phyloP scores from a whole-genome alignment of 2,797 vertebrate species.

The Halcyon badia region DNA sequence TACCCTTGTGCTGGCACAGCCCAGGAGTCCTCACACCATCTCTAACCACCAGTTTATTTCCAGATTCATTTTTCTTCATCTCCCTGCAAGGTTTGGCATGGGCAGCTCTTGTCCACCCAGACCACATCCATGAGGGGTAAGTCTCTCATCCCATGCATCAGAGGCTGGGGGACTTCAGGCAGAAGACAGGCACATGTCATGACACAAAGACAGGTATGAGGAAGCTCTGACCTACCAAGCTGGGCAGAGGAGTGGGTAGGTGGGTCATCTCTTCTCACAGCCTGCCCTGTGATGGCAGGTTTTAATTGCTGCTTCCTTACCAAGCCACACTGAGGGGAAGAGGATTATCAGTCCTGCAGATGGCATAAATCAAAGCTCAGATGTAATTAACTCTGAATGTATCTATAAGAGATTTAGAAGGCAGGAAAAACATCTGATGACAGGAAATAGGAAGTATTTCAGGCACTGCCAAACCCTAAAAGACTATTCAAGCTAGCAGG shows the following conservation, averaged over 20 bases:
- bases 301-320: neutral
- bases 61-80: neutral
- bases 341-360: constrained; percentile 10
- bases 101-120: neutral
- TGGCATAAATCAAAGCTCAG: neutral
- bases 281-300: neutral
- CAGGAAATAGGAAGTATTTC: neutral
- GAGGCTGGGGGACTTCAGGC: neutral
- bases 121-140: accelerated
- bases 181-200: accelerated
- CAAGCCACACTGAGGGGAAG: neutral
- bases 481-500: neutral
- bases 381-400: constrained; percentile 25
- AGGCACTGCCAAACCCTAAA: neutral
- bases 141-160: neutral
- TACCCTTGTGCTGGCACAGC: neutral
- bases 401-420: constrained; percentile 13
- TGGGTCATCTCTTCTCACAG: neutral
- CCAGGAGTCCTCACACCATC: neutral
- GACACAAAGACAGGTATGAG: neutral
- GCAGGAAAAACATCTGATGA: constrained; percentile 1
- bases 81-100: accelerated
- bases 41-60: neutral
- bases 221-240: neutral
- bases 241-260: neutral